phyloP scores from a whole-genome alignment of 2,113 vertebrate genomes.

The Nannospalax galili region DNA sequence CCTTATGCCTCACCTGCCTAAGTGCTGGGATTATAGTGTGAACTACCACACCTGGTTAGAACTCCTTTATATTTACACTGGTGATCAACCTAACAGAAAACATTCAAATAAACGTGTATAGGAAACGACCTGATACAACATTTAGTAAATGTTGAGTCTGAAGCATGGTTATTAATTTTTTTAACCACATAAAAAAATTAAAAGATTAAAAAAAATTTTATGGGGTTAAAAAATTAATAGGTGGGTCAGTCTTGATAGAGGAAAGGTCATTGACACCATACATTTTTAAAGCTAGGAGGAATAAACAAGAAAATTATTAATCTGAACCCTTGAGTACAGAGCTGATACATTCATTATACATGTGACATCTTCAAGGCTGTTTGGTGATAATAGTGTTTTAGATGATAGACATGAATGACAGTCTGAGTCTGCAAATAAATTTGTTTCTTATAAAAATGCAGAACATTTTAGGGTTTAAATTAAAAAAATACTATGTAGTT shows the following conservation, averaged over 20 bases:
- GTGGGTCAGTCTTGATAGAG: neutral
- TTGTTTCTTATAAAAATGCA: constrained; percentile 31
- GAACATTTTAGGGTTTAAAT: constrained; percentile 16
- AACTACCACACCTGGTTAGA: neutral
- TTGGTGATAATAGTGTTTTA: neutral
- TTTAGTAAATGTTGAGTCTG: constrained; percentile 38
- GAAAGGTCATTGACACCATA: neutral
- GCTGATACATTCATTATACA: neutral
- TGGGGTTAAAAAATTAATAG: constrained; percentile 33
- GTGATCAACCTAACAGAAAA: neutral
- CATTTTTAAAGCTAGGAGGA: neutral
- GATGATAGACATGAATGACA: neutral
- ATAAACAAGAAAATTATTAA: neutral
- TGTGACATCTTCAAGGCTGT: neutral
- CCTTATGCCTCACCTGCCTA: neutral
- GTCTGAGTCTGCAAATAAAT: constrained; percentile 19
- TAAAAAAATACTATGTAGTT: neutral
- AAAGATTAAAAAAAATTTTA: too few relatives aligned
- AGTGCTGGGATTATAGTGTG: neutral
- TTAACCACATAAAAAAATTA: neutral
- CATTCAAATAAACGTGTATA: constrained; percentile 26
- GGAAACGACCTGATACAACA: neutral
- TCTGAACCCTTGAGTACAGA: neutral
- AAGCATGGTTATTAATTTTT: constrained; percentile 38
- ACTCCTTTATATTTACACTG: constrained; percentile 29